Percentiles rank a stretch among this genome's conserved stretches.
Conservation (phyloP, 2,113 vertebrate genomes). For the Crotalus helleri region DNA sequence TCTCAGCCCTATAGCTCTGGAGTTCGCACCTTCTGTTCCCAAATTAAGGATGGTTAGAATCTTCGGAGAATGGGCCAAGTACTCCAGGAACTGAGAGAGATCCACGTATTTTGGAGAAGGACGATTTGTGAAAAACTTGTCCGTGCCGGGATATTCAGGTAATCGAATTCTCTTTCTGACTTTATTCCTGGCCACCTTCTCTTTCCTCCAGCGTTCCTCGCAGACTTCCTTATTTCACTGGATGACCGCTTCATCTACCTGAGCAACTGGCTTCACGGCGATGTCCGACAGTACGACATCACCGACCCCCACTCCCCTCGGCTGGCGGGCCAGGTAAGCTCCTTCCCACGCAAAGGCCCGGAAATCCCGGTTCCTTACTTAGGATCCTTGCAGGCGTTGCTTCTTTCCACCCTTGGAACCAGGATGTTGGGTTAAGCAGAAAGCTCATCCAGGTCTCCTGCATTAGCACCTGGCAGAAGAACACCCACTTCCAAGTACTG, state of each 20-base stretch:
- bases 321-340: slow-evolving; percentile 83
- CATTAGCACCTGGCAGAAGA: background rate
- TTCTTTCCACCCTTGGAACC: background rate
- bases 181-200: fast-evolving
- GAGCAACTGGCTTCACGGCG: slow-evolving; percentile 91
- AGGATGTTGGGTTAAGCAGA: background rate
- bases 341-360: background rate
- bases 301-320: slow-evolving; percentile 73
- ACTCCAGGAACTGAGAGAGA: background rate
- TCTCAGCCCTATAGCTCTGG: background rate
- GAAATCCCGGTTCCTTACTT: background rate
- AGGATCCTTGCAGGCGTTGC: background rate
- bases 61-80: background rate
- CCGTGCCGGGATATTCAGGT: background rate
- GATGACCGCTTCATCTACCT: slow-evolving; percentile 90
- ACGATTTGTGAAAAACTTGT: background rate
- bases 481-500: background rate
- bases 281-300: slow-evolving; percentile 91
- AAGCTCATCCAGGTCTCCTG: background rate
- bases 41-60: background rate
- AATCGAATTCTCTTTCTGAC: background rate
- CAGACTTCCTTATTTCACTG: slow-evolving; percentile 88
- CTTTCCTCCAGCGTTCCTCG: slow-evolving; percentile 75
- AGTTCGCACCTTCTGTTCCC: background rate
- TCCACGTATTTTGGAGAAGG: background rate